Evolutionary conservation across 35 echinoderm and acorn worm genomes (phyloP).

Genomic region (Stichopus chloronotus): DNA sequence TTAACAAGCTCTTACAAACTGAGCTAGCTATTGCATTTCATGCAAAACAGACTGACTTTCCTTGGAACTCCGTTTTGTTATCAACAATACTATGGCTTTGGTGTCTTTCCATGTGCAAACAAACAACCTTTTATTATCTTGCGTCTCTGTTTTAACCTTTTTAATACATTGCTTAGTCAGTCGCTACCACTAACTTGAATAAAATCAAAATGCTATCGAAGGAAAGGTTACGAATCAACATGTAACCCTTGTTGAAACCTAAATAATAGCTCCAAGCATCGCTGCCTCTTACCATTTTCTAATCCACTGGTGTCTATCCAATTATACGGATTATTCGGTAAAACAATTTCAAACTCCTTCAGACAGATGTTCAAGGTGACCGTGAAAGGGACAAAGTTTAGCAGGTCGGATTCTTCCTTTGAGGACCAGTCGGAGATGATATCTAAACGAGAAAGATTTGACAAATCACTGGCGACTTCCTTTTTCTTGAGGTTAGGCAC

Average conservation of each 20-base stretch:
- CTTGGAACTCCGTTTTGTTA: background rate
- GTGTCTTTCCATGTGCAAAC: conserved; percentile 75
- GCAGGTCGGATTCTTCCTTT: conserved; percentile 77
- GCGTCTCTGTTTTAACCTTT: conserved; percentile 83
- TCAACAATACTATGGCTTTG: conserved; percentile 68
- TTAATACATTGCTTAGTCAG: conserved; percentile 13
- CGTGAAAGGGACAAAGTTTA: conserved; percentile 88
- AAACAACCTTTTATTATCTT: background rate
- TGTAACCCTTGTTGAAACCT: conserved; percentile 49
- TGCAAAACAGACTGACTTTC: too few relatives aligned
- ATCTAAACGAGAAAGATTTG: background rate
- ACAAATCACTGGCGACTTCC: too few relatives aligned
- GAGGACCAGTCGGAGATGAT: conserved; percentile 80
- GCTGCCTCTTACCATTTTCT: conserved; percentile 74
- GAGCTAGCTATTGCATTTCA: too few relatives aligned
- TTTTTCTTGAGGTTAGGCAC: too few relatives aligned
- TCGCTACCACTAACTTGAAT: conserved; percentile 73
- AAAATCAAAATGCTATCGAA: conserved; percentile 81
- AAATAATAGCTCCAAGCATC: conserved; percentile 63
- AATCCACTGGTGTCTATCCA: conserved; percentile 77
- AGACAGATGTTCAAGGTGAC: conserved; percentile 77
- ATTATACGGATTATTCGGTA: conserved; percentile 90
- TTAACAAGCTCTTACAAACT: background rate
- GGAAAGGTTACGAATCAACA: conserved; percentile 82
- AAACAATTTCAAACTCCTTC: conserved; percentile 84